Percentiles rank a stretch among this genome's conserved stretches.
phyloP scores from a whole-genome alignment of 2,113 vertebrate species.

The Eleginops maclovinus region DNA sequence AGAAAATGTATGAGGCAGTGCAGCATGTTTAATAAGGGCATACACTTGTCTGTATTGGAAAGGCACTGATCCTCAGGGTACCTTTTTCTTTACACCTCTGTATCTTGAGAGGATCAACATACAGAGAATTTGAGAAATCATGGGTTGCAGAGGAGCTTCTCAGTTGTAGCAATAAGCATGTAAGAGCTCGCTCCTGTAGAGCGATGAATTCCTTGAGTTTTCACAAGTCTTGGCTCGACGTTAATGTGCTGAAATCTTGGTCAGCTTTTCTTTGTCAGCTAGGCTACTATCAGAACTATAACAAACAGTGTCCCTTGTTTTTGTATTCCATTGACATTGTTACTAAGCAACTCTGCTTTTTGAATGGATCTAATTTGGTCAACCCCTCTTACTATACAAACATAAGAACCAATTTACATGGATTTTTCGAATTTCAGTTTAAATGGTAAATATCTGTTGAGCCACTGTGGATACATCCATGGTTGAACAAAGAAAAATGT shows the following conservation, averaged over 20 bases:
- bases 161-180: constrained; percentile 53
- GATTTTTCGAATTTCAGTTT: too few species aligned
- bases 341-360: background rate
- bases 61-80: background rate
- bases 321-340: background rate
- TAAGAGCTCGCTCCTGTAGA: constrained; percentile 49
- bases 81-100: constrained; percentile 15
- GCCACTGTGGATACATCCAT: too few species aligned
- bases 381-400: too few species aligned
- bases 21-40: background rate
- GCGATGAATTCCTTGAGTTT: constrained; percentile 37
- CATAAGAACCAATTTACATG: too few species aligned
- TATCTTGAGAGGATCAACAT: constrained; percentile 6
- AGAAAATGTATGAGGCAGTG: background rate
- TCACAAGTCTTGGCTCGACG: background rate
- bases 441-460: too few species aligned
- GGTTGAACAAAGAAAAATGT: too few species aligned
- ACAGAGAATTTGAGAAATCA: background rate
- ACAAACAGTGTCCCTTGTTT: background rate
- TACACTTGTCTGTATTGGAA: background rate
- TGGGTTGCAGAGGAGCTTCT: constrained; percentile 19
- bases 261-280: constrained; percentile 1
- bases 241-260: background rate
- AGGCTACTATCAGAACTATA: background rate
- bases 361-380: background rate